A percentile compares a stretch with the other conserved stretches of the same genome.
These are phyloP conservation scores for Pluvialis apricaria DNA, from an alignment of 2,113 vertebrate genomes.

Conservation along the genomic window DNA sequence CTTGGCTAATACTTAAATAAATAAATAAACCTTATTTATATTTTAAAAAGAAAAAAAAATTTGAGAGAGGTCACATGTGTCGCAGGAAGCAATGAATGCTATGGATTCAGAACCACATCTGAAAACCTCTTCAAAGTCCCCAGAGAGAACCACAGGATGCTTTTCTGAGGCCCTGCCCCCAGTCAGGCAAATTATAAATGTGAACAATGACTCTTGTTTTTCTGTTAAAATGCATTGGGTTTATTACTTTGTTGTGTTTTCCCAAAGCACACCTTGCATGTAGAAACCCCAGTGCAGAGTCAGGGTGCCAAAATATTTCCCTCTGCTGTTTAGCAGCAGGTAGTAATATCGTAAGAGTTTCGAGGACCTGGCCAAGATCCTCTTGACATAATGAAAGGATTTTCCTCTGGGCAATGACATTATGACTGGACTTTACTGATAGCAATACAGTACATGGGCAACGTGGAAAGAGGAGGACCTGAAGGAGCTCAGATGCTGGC, in stretches of 20 bases:
- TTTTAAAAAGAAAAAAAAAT: not conserved
- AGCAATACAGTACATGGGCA: not conserved
- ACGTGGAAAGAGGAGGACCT: not conserved
- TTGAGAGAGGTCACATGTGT: not conserved
- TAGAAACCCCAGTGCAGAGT: not conserved
- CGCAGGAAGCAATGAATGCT: constrained; percentile 21
- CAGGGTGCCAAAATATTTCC: not conserved
- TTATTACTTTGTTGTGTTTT: not conserved
- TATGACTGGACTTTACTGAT: not conserved
- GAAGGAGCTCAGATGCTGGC: not conserved
- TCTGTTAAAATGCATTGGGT: not conserved
- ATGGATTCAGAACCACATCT: constrained; percentile 46
- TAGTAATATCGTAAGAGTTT: not conserved
- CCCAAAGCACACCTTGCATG: not conserved
- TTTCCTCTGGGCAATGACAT: not conserved
- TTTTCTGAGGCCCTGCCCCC: not conserved
- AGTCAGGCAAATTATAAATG: constrained; percentile 6
- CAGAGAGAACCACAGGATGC: not conserved
- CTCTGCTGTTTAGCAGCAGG: not conserved
- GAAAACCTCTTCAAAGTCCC: constrained; percentile 35
- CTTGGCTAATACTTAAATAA: constrained; percentile 48
- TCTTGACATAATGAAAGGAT: not conserved
- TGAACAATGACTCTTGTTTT: constrained; percentile 11
- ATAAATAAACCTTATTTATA: constrained; percentile 50
- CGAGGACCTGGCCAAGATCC: not conserved